Evolutionary conservation across 2,888 invertebrate genomes (phyloP).

Genomic region (Drosophila hamatofila): DNA sequence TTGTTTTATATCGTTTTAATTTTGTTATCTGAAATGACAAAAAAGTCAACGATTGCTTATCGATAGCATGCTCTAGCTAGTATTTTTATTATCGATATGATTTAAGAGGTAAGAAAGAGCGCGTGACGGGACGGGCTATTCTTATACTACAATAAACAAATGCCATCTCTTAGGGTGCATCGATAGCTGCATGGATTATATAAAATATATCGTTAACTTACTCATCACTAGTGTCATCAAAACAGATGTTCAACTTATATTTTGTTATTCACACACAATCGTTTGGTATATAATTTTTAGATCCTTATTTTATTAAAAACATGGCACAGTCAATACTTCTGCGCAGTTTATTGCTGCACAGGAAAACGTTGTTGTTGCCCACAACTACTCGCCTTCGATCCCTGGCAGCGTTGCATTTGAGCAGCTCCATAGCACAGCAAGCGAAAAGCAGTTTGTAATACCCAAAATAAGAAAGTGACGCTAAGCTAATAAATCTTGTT

Average conservation of each 20-base stretch:
- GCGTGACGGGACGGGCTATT: background rate
- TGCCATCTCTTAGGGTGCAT: background rate
- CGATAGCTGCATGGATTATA: conserved; percentile 18
- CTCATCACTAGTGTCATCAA: conserved; percentile 31
- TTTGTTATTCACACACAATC: conserved; percentile 33
- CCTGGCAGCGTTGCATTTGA: conserved; percentile 47
- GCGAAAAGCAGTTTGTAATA: conserved; percentile 49
- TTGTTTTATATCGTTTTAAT: conserved; percentile 33
- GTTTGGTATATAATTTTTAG: conserved; percentile 21
- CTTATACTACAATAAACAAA: background rate
- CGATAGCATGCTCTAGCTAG: conserved; percentile 19
- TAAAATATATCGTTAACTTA: conserved; percentile 39
- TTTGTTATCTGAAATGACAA: conserved; percentile 20
- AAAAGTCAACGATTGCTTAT: conserved; percentile 28
- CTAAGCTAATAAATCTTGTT: background rate
- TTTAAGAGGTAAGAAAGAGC: background rate
- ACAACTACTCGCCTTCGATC: conserved; percentile 33
- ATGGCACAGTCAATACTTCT: conserved; percentile 73
- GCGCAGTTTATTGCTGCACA: conserved; percentile 62
- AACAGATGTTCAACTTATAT: conserved; percentile 55
- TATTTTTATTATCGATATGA: background rate
- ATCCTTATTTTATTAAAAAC: conserved; percentile 12
- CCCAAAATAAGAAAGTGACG: background rate
- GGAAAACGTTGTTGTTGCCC: conserved; percentile 38
- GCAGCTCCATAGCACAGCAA: conserved; percentile 32